These are phyloP conservation scores for Tetanocera ferruginea DNA, from an alignment of 2,888 invertebrate genomes.

Conservation along the genomic window DNA sequence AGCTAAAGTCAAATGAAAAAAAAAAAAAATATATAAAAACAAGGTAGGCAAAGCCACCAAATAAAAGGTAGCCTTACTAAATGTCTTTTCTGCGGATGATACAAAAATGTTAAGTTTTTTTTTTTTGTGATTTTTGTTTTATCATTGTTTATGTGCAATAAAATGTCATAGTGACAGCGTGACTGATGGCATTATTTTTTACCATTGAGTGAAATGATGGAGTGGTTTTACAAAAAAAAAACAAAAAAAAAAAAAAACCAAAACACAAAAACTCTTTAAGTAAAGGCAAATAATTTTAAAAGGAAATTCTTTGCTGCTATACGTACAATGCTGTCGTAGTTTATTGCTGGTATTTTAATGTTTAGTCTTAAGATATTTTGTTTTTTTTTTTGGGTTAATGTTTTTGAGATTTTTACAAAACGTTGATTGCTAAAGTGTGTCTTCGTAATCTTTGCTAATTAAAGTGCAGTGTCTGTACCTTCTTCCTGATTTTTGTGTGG, in stretches of 20 bases:
- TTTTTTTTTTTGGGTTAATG: neutral
- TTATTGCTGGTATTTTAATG: slow-evolving; percentile 26
- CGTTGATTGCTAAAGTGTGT: neutral
- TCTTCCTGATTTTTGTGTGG: too few species aligned
- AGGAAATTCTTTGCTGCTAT: slow-evolving; percentile 22
- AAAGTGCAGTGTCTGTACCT: neutral
- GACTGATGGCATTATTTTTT: slow-evolving; percentile 36
- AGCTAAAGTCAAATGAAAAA: slow-evolving; percentile 1
- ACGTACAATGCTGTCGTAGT: neutral
- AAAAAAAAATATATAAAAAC: neutral
- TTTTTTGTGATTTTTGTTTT: neutral
- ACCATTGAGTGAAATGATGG: slow-evolving; percentile 26
- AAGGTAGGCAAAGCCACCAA: slow-evolving; percentile 6
- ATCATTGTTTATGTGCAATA: slow-evolving; percentile 32
- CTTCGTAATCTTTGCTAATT: neutral
- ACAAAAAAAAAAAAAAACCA: slow-evolving; percentile 5
- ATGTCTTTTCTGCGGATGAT: slow-evolving; percentile 24
- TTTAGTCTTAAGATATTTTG: neutral
- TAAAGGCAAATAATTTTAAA: slow-evolving; percentile 27
- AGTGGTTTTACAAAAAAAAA: slow-evolving; percentile 8
- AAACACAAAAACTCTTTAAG: neutral
- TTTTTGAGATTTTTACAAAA: neutral
- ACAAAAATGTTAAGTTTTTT: slow-evolving; percentile 13
- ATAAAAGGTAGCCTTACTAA: slow-evolving; percentile 20
- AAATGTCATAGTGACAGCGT: slow-evolving; percentile 38